Evolutionary conservation across 2,113 vertebrate species (phyloP), one percentile per base, ranked within the genome.

Genomic region (Alaudala cheleensis): DNA sequence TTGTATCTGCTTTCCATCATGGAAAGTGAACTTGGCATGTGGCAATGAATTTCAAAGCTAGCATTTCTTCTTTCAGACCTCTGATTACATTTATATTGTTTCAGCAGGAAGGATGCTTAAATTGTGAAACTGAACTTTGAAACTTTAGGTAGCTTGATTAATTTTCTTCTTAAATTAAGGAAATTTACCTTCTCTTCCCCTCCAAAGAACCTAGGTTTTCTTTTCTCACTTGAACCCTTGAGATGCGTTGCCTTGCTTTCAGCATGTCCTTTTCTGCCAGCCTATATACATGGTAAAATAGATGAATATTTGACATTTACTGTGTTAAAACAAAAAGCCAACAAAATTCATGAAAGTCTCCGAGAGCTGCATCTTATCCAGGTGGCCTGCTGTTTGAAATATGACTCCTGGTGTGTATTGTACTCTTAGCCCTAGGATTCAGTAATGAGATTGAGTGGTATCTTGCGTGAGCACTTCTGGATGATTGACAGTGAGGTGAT

Each of bases 401-500:
- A 74, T 82, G 97, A 94, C 93, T 97, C 97, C 97, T 97, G 95
- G 96, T 93, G 97, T 67, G 92, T 96, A 78, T 86, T 97, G 93
- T 96, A 92, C 96, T 97, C 92, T 85, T 94, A 94, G 92, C 92
- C 81, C 95, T 95, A 74, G 95, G 96, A 91, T 96, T 97, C 93
- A 17, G 40, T 97, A 98, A 97, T 97, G 97, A 97, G 97, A 96
- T 96, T 83, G 97, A 98, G 94, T 97, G 74, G 97, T 96, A 95
- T 97, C 96, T 98, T 97, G 94, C 91, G 81, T 96, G 97, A 97
- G 96, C 90, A 86, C 94, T 96, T 94, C 61, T 94, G 77, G 94
- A 79, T 98, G 97, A 98, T 95, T 98, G 98, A 96, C 98, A 97
- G 97, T 67, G 81, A 97, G 96, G 96, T 97, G 97, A 98, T 97